Evolutionary conservation across 2,888 invertebrate genomes (phyloP), one percentile per base, ranked within the genome.

Genomic region (Stegana nigrithorax): DNA sequence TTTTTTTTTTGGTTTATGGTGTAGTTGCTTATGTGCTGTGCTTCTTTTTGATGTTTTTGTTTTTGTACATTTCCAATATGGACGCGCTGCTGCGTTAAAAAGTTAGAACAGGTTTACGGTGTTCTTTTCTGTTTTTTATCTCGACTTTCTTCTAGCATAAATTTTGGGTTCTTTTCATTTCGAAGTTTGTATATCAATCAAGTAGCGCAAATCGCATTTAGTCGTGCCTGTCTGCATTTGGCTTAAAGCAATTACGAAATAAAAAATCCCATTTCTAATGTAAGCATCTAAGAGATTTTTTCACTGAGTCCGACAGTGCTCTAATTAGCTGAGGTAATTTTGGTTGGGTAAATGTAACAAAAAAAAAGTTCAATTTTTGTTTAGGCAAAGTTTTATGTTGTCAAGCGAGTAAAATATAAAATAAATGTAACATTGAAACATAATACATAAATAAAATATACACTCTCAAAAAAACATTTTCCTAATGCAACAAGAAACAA

Each of bases 61-160:
- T 62, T 53, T 29, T 42, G 59, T 44, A 57, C 58, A 65, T 67
- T 65, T 67, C 60, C 60, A 64, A 68, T 58, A 73, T 72, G 74
- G 74, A 70, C 70, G 71, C 62, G 60, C 47, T 60, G 63, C 42
- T 59, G 39, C 36, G 44, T 55, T 55, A 23, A 19, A 53, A 21
- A 55, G 12, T 44, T 26, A 42, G 39, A 65, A 65, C 65, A 63
- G 65, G 65, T 65, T 65, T 60, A 6, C 29, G 12, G 36, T 44
- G 2, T 23, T 55, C 55, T 59, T 59, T 17, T 59, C 32, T 17
- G 17, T 21, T 47, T 21, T 50, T 26, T 8, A n/a, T n/a, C n/a
- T n/a, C n/a, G n/a, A n/a, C n/a, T n/a, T n/a, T n/a, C n/a, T n/a
- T n/a, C n/a, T n/a, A n/a, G n/a, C n/a, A n/a, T n/a, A n/a, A n/a